Base-by-base conservation (phyloP, 2,888 invertebrate genomes). In the Phengaris alcon region DNA sequence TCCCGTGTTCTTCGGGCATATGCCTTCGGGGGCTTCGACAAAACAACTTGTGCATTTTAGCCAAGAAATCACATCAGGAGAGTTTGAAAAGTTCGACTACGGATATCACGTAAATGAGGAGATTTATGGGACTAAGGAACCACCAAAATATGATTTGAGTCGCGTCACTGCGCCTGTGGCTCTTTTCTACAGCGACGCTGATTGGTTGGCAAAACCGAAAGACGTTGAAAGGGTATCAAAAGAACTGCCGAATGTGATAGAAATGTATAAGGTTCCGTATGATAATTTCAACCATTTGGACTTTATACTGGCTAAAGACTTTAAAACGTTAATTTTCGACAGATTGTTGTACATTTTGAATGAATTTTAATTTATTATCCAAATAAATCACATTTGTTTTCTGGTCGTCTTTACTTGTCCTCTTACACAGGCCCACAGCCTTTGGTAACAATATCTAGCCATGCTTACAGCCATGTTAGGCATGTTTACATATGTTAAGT, bases 131-230 rank as follows among this genome's bases (percentile, higher is more conserved):
- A 75, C 77, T 0, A 76, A 74, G 2, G 74, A 75, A 10, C 90
- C 93, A 10, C 90, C 91, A 0, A 79, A 80, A 12, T 93, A 93
- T 77, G 77, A 79, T 3, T 75, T 92, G 69, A 81, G 82, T 7
- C 85, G 84, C 8, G 80, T 93, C 12, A 79, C 76, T 1, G 83
- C 86, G 0, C 91, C 92, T 0, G 84, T 93, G 6, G 84, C 86
- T 8, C 79, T 93, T 73, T 86, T 91, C 73, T 90, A 89, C 78
- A 88, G 88, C 54, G 86, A 87, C 3, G 94, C 95, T 15, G 97
- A 97, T 84, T 95, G 95, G 94, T 84, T 97, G 22, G 94, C 96
- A 0, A 88, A 93, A 73, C 90, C 94, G 4, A 84, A 85, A 79
- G 95, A 96, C 76, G 95, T 96, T 0, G 85, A 94, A 59, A 86